Conservation (phyloP, 2,888 invertebrate species). For the Plagodis dolabraria region DNA sequence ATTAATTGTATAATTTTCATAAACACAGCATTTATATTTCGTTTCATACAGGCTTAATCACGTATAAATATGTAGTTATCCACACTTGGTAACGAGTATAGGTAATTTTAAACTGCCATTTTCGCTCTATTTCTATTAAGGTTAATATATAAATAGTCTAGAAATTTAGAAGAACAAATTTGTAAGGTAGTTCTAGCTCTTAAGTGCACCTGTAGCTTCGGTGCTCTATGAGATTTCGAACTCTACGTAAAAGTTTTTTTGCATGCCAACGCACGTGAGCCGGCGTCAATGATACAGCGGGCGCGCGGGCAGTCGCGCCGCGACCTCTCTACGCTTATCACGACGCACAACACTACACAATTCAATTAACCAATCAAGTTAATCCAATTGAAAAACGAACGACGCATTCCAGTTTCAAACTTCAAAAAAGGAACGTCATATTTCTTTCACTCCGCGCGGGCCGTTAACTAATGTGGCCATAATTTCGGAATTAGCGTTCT, state of each 20-base stretch:
- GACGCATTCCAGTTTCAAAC: slow-evolving; percentile 27
- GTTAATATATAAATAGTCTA: no score
- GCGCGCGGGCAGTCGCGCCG: slow-evolving; percentile 71
- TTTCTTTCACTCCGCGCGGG: neutral
- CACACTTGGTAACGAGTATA: no score
- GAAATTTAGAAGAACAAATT: no score
- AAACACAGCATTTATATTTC: no score
- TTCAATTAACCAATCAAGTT: slow-evolving; percentile 66
- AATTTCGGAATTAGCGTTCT: slow-evolving; percentile 45
- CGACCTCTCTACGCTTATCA: slow-evolving; percentile 78
- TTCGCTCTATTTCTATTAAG: no score
- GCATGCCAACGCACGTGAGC: slow-evolving; percentile 77
- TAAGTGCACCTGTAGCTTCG: slow-evolving; percentile 12
- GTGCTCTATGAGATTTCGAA: slow-evolving; percentile 62
- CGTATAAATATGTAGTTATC: no score
- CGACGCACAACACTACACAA: slow-evolving; percentile 55
- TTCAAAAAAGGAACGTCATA: slow-evolving; percentile 12
- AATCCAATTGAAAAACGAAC: slow-evolving; percentile 56
- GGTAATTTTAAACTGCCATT: no score
- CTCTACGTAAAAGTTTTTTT: slow-evolving; percentile 72
- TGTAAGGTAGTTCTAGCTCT: no score
- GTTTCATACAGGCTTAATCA: no score
- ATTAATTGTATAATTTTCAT: no score
- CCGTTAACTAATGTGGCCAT: slow-evolving; percentile 31
- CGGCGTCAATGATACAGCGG: slow-evolving; percentile 71